Percentiles rank a stretch among this genome's conserved stretches.
Evolutionary conservation across 2,888 invertebrate species (phyloP).

Genomic region (Cyrtodaria siliqua): DNA sequence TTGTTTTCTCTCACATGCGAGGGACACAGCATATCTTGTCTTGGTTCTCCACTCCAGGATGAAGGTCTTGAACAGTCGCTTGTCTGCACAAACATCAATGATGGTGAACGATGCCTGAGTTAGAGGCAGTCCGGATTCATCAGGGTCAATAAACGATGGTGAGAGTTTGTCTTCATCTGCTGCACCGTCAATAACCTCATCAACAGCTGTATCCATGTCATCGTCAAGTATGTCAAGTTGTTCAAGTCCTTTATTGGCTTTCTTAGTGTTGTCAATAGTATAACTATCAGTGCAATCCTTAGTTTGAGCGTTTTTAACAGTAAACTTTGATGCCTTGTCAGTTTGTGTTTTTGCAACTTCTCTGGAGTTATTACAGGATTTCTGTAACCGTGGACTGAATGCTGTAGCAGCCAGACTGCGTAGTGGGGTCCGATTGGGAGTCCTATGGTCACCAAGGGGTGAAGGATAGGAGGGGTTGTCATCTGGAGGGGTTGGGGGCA

Average conservation of each 20-base stretch:
- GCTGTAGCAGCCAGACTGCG: slow-evolving; percentile 11
- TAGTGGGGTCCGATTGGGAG: slow-evolving; percentile 22
- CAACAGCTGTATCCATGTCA: slow-evolving; percentile 8
- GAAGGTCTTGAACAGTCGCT: slow-evolving; percentile 82
- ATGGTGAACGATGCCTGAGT: slow-evolving; percentile 81
- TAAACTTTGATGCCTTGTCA: neutral
- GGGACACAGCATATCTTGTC: slow-evolving; percentile 79
- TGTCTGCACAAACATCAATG: slow-evolving; percentile 84
- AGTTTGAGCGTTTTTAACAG: neutral
- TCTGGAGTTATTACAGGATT: neutral
- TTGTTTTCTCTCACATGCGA: slow-evolving; percentile 84
- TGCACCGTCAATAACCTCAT: slow-evolving; percentile 6
- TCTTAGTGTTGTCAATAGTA: neutral
- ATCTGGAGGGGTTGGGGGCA: slow-evolving; percentile 83
- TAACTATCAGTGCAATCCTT: neutral
- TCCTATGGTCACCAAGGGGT: slow-evolving; percentile 7
- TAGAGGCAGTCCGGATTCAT: slow-evolving; percentile 57
- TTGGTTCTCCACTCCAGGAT: slow-evolving; percentile 82
- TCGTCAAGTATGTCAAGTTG: neutral
- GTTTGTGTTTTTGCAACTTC: neutral
- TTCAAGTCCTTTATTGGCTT: neutral
- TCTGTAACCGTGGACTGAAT: slow-evolving; percentile 53
- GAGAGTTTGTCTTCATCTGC: slow-evolving; percentile 41
- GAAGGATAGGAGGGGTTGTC: slow-evolving; percentile 16
- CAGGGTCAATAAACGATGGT: slow-evolving; percentile 62